Percentiles rank a stretch among this genome's conserved stretches.
Evolutionary conservation across 2,113 vertebrate species (phyloP).

Genomic region (Sylvia atricapilla): DNA sequence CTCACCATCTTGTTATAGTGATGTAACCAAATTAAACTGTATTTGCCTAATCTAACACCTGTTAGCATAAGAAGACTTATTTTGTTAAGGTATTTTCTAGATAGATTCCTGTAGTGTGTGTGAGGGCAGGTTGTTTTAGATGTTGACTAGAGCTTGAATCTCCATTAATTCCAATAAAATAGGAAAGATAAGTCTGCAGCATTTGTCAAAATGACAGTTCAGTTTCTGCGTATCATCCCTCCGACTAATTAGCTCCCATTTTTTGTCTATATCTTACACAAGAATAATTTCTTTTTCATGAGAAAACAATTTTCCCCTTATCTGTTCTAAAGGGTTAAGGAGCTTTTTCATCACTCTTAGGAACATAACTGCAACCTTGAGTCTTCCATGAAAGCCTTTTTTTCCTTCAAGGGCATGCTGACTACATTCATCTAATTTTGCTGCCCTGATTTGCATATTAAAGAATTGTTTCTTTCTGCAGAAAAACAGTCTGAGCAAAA

Average conservation of each 20-base stretch:
- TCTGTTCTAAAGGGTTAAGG: neutral
- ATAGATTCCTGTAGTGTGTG: neutral
- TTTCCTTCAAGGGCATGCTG: conserved; percentile 16
- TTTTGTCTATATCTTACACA: neutral
- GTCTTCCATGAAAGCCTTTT: conserved; percentile 20
- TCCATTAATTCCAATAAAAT: neutral
- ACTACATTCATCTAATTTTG: conserved; percentile 13
- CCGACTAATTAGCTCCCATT: neutral
- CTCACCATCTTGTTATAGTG: neutral
- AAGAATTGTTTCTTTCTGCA: conserved; percentile 39
- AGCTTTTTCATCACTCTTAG: neutral
- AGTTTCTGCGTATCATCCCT: neutral
- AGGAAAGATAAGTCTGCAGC: neutral
- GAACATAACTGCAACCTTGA: neutral
- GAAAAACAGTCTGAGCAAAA: conserved; percentile 11
- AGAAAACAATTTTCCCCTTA: neutral
- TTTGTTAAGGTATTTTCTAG: neutral
- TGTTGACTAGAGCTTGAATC: neutral
- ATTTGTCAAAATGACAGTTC: neutral
- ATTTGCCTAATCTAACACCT: neutral
- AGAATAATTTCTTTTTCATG: neutral
- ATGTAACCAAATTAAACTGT: neutral
- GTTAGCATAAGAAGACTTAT: neutral
- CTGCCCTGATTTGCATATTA: conserved; percentile 40
- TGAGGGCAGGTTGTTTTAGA: neutral